Percentiles rank a stretch among this genome's conserved stretches.
phyloP scores from a whole-genome alignment of 2,113 vertebrate genomes.

The Nettapus auritus region DNA sequence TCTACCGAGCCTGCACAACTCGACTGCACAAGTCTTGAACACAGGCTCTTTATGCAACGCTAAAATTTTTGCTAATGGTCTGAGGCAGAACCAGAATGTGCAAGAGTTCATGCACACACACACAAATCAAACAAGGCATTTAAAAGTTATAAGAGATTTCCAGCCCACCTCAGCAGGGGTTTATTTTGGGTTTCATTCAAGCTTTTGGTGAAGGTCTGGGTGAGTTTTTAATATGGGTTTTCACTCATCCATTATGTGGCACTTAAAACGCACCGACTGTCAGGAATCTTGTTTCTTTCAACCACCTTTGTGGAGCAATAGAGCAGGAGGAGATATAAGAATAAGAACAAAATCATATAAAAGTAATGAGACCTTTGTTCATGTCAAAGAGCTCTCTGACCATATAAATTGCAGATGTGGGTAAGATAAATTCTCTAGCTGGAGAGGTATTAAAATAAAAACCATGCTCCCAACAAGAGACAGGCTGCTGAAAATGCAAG shows the following conservation, averaged over 20 bases:
- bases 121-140: slow-evolving; percentile 61
- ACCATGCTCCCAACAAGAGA: slow-evolving; percentile 57
- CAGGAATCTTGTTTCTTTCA: slow-evolving; percentile 33
- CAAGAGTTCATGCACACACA: not conserved
- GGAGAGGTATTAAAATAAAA: slow-evolving; percentile 62
- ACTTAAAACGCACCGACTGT: not conserved
- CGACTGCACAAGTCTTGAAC: not conserved
- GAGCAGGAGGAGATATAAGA: slow-evolving; percentile 59
- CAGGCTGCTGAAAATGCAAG: slow-evolving; percentile 70
- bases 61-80: slow-evolving; percentile 4
- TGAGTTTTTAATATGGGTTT: slow-evolving; percentile 63
- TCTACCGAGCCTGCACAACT: not conserved
- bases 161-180: slow-evolving; percentile 38
- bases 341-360: slow-evolving; percentile 54
- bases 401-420: slow-evolving; percentile 71
- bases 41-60: slow-evolving; percentile 27
- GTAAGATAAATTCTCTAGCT: slow-evolving; percentile 59
- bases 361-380: slow-evolving; percentile 70
- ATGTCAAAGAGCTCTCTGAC: slow-evolving; percentile 49
- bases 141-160: slow-evolving; percentile 66
- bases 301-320: slow-evolving; percentile 37
- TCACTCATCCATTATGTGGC: slow-evolving; percentile 50
- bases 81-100: slow-evolving; percentile 30
- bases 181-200: slow-evolving; percentile 70
- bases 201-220: slow-evolving; percentile 49